Conservation (phyloP, 1,140 invertebrate species). For the Brachionus sp. region DNA sequence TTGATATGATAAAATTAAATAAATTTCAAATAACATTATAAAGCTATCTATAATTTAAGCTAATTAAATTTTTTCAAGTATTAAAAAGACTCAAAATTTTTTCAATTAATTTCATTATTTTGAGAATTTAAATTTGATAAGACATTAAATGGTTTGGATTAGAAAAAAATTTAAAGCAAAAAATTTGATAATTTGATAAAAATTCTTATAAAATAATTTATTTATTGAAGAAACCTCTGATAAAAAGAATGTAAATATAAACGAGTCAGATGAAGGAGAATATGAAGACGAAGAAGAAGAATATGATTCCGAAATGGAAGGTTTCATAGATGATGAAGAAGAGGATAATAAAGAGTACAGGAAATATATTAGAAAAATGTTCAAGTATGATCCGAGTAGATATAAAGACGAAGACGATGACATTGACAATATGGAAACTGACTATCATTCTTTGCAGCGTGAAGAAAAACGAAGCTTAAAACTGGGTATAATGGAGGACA, state of each 20-base stretch:
- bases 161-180: no score
- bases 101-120: no score
- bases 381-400: slow-evolving; percentile 30
- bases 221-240: neutral
- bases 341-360: slow-evolving; percentile 6
- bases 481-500: slow-evolving; percentile 35
- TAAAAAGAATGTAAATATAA: slow-evolving; percentile 37
- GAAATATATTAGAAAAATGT: slow-evolving; percentile 28
- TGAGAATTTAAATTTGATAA: no score
- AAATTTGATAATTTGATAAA: no score
- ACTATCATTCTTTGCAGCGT: slow-evolving; percentile 7
- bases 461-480: slow-evolving; percentile 36
- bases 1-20: no score
- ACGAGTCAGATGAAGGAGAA: slow-evolving; percentile 30
- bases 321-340: slow-evolving; percentile 42
- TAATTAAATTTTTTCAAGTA: no score
- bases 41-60: no score
- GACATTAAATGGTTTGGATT: no score
- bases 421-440: slow-evolving; percentile 43
- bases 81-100: no score
- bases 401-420: slow-evolving; percentile 44
- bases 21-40: no score
- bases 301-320: slow-evolving; percentile 45
- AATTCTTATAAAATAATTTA: neutral
- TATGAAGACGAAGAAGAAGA: slow-evolving; percentile 31